These are phyloP conservation scores for Pristiophorus japonicus DNA, from an alignment of 2,113 vertebrate species.

Conservation along the genomic window DNA sequence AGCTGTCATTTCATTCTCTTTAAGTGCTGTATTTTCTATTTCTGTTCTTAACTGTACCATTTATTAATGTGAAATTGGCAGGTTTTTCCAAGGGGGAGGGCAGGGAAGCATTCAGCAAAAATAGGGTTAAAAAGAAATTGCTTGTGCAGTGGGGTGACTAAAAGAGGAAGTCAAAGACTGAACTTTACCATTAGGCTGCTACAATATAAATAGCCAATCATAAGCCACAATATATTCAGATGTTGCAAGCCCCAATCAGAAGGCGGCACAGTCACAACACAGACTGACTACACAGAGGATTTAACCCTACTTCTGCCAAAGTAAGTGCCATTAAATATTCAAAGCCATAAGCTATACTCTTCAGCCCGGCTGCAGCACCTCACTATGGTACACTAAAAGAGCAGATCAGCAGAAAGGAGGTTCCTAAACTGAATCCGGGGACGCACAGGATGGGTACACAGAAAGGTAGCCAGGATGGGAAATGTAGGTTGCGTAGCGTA, in stretches of 20 bases:
- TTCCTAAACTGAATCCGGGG: neutral
- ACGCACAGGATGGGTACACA: too few species aligned
- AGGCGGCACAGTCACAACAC: neutral
- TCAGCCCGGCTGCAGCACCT: neutral
- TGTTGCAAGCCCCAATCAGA: neutral
- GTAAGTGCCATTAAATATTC: neutral
- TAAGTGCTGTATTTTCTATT: neutral
- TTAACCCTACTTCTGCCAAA: neutral
- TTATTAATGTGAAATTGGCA: neutral
- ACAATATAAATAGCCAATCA: neutral
- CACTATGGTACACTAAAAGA: neutral
- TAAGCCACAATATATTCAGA: neutral
- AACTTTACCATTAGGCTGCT: neutral
- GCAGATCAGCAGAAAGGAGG: neutral
- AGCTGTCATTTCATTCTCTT: neutral
- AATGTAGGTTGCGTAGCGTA: too few species aligned
- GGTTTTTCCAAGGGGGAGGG: neutral
- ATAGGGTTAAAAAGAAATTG: slow-evolving; percentile 7
- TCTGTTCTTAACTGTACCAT: neutral
- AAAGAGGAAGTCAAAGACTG: neutral
- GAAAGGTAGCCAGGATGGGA: too few species aligned
- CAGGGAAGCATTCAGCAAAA: neutral
- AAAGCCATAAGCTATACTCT: neutral
- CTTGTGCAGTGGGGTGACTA: neutral
- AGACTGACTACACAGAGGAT: neutral